These are phyloP conservation scores for Aphelinus certus DNA, from an alignment of 1,140 invertebrate species.

Conservation along the genomic window DNA sequence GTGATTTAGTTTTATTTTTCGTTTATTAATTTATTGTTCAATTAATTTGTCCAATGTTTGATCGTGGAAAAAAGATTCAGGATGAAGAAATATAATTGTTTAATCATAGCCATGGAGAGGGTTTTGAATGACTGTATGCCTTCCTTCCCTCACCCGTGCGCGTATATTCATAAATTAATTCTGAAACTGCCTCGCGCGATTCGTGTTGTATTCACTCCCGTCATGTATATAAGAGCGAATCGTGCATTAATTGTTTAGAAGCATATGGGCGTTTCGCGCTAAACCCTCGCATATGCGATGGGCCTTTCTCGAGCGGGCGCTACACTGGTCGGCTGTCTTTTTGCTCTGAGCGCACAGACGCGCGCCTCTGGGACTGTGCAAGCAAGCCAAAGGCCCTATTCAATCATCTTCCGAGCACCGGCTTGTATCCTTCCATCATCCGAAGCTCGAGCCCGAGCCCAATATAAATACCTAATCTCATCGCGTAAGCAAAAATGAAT, in stretches of 20 bases:
- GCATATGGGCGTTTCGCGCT: slow-evolving; percentile 33
- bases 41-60: too few relatives aligned
- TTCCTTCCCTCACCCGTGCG: too few relatives aligned
- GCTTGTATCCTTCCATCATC: slow-evolving; percentile 6
- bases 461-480: slow-evolving; percentile 20
- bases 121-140: too few relatives aligned
- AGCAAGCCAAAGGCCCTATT: slow-evolving; percentile 20
- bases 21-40: too few relatives aligned
- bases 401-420: slow-evolving; percentile 23
- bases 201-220: slow-evolving; percentile 34
- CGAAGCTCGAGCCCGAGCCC: background rate
- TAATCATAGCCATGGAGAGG: too few relatives aligned
- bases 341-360: too few relatives aligned
- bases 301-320: too few relatives aligned
- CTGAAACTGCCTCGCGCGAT: slow-evolving; percentile 30
- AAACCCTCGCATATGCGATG: background rate
- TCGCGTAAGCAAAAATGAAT: background rate
- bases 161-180: slow-evolving; percentile 23
- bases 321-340: too few relatives aligned
- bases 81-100: too few relatives aligned
- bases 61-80: too few relatives aligned
- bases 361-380: too few relatives aligned
- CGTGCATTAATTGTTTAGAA: slow-evolving; percentile 36
- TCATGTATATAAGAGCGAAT: slow-evolving; percentile 2
- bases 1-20: too few relatives aligned